Evolutionary conservation across 2,797 vertebrate genomes (phyloP).

Genomic region (Sebastes trivittatus): DNA sequence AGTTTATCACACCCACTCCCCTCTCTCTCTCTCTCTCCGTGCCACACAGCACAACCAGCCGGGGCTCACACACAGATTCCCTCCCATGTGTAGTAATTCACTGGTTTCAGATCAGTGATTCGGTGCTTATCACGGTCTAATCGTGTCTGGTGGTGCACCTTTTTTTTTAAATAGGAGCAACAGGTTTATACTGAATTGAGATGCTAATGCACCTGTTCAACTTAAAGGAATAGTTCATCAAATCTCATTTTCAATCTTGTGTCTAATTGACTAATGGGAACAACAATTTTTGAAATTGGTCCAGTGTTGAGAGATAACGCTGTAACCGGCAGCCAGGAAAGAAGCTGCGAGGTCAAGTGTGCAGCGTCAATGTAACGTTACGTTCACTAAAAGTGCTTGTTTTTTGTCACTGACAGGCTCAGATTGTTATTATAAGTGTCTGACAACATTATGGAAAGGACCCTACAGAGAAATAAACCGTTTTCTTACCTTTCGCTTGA

Average conservation of each 20-base stretch:
- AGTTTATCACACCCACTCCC: constrained; percentile 65
- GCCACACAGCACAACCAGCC: constrained; percentile 32
- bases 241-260: no score
- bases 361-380: rapidly evolving
- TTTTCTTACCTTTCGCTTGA: no score
- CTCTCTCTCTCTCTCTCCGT: background rate
- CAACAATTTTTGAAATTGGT: no score
- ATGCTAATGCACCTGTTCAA: background rate
- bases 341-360: no score
- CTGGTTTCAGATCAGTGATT: constrained; percentile 18
- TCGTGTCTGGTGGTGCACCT: background rate
- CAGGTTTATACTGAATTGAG: constrained; percentile 12
- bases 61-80: background rate
- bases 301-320: no score
- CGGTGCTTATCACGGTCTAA: background rate
- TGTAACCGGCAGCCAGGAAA: rapidly evolving
- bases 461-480: no score
- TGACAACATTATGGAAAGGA: no score
- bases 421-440: no score
- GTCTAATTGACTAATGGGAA: no score
- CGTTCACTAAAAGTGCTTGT: no score
- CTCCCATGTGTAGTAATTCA: background rate
- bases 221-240: background rate
- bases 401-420: no score
- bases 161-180: constrained; percentile 3